These are phyloP conservation scores for Lycophotia porphyrea DNA, from an alignment of 2,888 invertebrate genomes.

Conservation along the genomic window DNA sequence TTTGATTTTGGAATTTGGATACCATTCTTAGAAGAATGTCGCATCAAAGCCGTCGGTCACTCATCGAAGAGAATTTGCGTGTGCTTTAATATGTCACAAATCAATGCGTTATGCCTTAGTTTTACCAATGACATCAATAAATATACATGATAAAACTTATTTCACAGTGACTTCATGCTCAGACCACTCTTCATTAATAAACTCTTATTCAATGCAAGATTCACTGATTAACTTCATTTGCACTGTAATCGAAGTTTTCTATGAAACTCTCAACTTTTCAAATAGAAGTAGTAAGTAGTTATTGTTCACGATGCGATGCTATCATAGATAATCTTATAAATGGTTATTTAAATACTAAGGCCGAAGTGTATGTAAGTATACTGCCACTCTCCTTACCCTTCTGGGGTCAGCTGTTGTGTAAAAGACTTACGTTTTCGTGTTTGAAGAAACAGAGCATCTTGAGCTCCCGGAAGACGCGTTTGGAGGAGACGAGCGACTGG, in stretches of 20 bases:
- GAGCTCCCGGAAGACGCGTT: conserved; percentile 99
- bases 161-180: too few relatives aligned
- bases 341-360: not conserved
- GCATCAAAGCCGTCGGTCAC: too few relatives aligned
- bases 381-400: not conserved
- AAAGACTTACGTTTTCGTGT: conserved; percentile 98
- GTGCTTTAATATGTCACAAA: not conserved
- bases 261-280: not conserved
- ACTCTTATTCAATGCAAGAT: not conserved
- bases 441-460: conserved; percentile 99
- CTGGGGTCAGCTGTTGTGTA: not conserved
- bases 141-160: too few relatives aligned
- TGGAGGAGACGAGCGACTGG: conserved; percentile 99
- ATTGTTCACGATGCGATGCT: not conserved
- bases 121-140: not conserved
- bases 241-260: not conserved
- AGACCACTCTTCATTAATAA: not conserved
- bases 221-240: not conserved
- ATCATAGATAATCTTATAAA: not conserved
- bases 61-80: not conserved
- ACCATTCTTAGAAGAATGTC: not conserved
- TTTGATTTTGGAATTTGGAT: too few relatives aligned
- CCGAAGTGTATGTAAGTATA: not conserved
- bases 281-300: not conserved
- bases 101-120: too few relatives aligned